Evolutionary conservation across 2,888 invertebrate species (phyloP).

Genomic region (Himalopsyche japonica): DNA sequence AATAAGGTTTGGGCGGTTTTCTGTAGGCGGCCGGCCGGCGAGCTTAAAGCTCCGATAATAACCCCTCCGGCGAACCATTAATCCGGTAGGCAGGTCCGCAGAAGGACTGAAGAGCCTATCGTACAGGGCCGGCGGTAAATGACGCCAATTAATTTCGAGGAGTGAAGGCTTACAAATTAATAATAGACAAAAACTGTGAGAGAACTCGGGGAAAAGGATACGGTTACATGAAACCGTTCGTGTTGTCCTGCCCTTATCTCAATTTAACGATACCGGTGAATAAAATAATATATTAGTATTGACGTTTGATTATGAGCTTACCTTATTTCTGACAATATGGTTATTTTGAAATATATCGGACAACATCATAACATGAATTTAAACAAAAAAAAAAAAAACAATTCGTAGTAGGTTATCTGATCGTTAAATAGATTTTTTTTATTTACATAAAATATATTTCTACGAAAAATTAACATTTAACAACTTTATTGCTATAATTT

Average conservation of each 20-base stretch:
- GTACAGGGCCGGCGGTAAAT: neutral
- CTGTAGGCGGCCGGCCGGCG: neutral
- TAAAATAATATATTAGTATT: too few species aligned
- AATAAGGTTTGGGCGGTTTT: slow-evolving; percentile 7
- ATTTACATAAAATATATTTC: too few species aligned
- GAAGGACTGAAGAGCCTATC: neutral
- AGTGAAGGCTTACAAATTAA: neutral
- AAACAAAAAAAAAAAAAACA: too few species aligned
- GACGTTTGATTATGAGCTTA: too few species aligned
- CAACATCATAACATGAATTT: too few species aligned
- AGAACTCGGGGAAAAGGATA: neutral
- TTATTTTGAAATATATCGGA: too few species aligned
- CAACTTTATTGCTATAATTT: too few species aligned
- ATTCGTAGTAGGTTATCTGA: too few species aligned
- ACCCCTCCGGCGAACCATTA: slow-evolving; percentile 6
- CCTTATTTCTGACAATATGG: too few species aligned
- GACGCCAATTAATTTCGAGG: neutral
- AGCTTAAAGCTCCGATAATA: slow-evolving; percentile 16
- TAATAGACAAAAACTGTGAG: neutral
- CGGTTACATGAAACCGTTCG: neutral
- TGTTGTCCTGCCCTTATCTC: neutral
- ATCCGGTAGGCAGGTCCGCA: neutral
- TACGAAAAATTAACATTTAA: too few species aligned
- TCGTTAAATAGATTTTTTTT: too few species aligned
- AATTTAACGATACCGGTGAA: too few species aligned